Evolutionary conservation across 2,888 invertebrate genomes (phyloP), one percentile per base, ranked within the genome.

Genomic region (Ephialtes manifestator): DNA sequence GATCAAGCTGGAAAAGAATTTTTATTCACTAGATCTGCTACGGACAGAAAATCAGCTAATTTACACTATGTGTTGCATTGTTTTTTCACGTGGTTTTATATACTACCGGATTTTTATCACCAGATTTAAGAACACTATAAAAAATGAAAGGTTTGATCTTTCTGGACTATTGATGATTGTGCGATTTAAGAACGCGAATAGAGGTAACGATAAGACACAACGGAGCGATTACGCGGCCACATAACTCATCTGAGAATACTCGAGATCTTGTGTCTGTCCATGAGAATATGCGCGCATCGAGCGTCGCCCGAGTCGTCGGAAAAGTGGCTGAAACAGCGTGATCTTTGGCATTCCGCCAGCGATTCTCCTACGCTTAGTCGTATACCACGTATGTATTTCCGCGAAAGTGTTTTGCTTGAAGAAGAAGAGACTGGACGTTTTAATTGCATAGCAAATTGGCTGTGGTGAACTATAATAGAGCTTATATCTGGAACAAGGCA

Each of bases 201-300:
- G 5, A 55, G 11, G 10, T 15, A 28, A 68, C 46, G 24, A 65
- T 75, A 65, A 74, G 68, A 24, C 75, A 72, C 53, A 58, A 46
- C 80, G 39, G 60, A 75, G 18, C 60, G 74, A 81, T 80, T 51
- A 76, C 75, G 71, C 81, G 79, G 39, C 58, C 76, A 55, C 72
- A 82, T 82, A 81, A 81, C 82, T 84, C 81, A 84, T 76, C 72
- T 76, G 72, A 76, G 79, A 80, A 80, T 84, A 79, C 86, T 78
- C 67, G 51, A 55, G 55, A 79, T 24, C 58, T 79, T 48, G 70
- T 65, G 70, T 53, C 31, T 68, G 35, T 20, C 46, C 28, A 72
- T 79, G 70, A 76, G 79, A 55, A 72, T 80, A 60, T 72, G 68
- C 72, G 46, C 72, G 71, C 60, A 48, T 65, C 70, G 48, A 82